These are phyloP conservation scores for Tylochromis polylepis DNA, from an alignment of 2,113 vertebrate genomes.

Conservation along the genomic window DNA sequence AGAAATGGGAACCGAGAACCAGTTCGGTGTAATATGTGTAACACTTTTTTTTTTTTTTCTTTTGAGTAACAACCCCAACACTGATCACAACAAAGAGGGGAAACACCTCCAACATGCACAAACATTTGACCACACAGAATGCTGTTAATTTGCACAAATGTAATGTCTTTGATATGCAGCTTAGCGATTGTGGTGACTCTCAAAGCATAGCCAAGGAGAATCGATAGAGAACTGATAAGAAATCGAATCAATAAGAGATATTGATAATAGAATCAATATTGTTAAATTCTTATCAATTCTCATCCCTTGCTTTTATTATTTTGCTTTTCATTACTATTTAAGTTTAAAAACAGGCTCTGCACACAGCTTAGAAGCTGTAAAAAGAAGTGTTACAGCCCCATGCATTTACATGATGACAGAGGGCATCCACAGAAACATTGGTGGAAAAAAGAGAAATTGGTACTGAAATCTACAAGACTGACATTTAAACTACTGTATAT, in stretches of 20 bases:
- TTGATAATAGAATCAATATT: fast-evolving
- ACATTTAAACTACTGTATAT: not conserved
- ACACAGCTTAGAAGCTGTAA: not conserved
- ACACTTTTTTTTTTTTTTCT: too few species aligned
- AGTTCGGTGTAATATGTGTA: not conserved
- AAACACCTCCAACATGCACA: not conserved
- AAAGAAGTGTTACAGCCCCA: not conserved
- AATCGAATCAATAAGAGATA: not conserved
- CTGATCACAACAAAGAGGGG: not conserved
- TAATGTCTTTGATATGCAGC: not conserved
- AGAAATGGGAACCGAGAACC: not conserved
- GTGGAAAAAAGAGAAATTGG: not conserved
- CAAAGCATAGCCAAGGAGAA: not conserved
- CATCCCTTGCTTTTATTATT: not conserved
- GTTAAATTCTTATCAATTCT: not conserved
- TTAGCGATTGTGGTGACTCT: not conserved
- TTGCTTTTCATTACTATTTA: not conserved
- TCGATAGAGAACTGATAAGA: not conserved
- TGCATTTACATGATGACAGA: not conserved
- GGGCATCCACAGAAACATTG: not conserved
- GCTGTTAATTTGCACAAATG: fast-evolving
- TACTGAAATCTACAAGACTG: not conserved
- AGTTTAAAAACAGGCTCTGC: not conserved
- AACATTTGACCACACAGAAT: not conserved
- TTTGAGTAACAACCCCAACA: not conserved